Conservation (phyloP, 2,113 vertebrate species). For the Muntiacus muntjak region DNA sequence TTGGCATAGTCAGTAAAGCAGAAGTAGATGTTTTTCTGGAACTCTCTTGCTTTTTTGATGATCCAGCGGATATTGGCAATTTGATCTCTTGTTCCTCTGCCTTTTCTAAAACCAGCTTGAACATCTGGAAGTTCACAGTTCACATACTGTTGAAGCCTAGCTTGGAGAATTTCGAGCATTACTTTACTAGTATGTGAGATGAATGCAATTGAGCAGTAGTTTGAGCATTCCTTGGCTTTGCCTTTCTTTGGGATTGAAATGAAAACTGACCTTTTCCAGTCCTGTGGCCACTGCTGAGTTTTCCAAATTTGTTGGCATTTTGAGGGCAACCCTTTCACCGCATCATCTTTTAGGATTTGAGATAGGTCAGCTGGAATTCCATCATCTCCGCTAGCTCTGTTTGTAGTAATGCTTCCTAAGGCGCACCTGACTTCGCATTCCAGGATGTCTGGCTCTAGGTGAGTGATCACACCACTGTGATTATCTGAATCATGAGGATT, state of each 20-base stretch:
- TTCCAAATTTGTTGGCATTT: neutral
- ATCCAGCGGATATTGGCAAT: neutral
- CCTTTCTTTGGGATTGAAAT: neutral
- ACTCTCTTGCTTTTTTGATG: neutral
- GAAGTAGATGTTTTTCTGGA: neutral
- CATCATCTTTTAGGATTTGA: neutral
- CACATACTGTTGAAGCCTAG: neutral
- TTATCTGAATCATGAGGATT: neutral
- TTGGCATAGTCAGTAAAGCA: neutral
- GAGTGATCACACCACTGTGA: neutral
- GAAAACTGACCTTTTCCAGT: neutral
- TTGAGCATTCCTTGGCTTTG: neutral
- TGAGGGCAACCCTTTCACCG: fast-evolving
- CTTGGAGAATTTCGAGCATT: neutral
- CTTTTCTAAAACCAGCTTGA: neutral
- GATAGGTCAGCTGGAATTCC: neutral
- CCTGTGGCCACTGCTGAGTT: neutral
- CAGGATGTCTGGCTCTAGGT: neutral
- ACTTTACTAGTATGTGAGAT: neutral
- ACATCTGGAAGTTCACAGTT: neutral
- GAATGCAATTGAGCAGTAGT: neutral
- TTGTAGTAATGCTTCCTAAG: neutral
- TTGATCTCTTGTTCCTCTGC: neutral
- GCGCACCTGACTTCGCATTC: neutral
- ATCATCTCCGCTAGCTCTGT: neutral